Evolutionary conservation across 2,888 invertebrate species (phyloP), one percentile per base, ranked within the genome.

Genomic region (Nephrotoma flavescens): DNA sequence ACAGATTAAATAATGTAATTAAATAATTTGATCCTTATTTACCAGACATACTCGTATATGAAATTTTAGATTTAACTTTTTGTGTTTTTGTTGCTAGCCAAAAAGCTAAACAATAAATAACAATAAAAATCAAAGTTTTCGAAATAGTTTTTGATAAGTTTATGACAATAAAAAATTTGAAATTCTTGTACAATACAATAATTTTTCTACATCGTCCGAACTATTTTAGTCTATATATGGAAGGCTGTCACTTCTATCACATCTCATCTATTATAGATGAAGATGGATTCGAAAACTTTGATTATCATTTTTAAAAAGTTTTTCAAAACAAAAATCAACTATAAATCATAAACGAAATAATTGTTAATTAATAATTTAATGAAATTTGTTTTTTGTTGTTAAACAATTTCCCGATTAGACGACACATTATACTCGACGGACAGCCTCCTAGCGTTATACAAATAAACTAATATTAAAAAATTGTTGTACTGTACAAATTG

Each of bases 251-350:
- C 89, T 89, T 87, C 84, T 86, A 86, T 88, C 88, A 11, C 11
- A 44, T 44, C 6, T 44, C 11, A 44, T 44, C 6, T 44, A 31
- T 31, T 31, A 44, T 52, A 52, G 0, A 71, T 19, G 71, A 71
- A 19, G 31, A 71, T 31, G 9, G 19, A 91, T 91, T 91, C 91
- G 91, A 91, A 91, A 91, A 91, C 91, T 91, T 91, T 91, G 90
- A 90, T 90, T 88, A 71, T 71, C 71, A 71, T 71, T 71, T 86
- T 44, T 19, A 31, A 47, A 86, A 85, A 6, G 52, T 12, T 31
- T 45, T 85, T 44, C 12, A 42, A 87, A 52, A 15, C n/a, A n/a
- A 85, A 41, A 45, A 0, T 42, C 41, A 41, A 31, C 41, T 71
- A 86, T 87, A 2, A 31, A 71, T 57, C 15, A 57, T 57, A 71